Evolutionary conservation across 2,113 vertebrate species (phyloP).

Genomic region (Mormoops blainvillei): DNA sequence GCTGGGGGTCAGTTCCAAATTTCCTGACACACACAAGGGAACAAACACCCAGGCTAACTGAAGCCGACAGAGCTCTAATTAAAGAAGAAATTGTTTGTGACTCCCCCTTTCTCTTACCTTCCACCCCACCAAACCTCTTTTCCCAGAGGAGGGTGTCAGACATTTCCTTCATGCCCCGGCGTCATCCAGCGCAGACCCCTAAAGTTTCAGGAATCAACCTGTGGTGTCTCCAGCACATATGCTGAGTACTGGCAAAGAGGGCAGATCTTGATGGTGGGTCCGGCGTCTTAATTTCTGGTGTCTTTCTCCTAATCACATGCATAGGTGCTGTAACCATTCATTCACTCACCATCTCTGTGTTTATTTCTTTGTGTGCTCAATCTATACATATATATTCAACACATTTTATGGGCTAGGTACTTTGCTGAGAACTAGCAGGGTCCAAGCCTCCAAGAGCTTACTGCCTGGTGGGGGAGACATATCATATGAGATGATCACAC

Average conservation of each 20-base stretch:
- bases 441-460: background rate
- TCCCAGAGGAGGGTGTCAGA: constrained; percentile 23
- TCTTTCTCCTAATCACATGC: background rate
- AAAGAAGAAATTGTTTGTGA: constrained; percentile 74
- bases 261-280: background rate
- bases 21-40: constrained; percentile 77
- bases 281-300: background rate
- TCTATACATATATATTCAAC: background rate
- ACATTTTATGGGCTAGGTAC: background rate
- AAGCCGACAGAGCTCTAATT: constrained; percentile 77
- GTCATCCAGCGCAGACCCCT: background rate
- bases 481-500: background rate
- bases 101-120: constrained; percentile 12
- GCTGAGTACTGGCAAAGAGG: background rate
- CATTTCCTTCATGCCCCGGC: background rate
- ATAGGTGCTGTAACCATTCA: background rate
- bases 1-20: constrained; percentile 81
- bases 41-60: constrained; percentile 75
- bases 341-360: background rate
- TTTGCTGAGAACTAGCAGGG: background rate
- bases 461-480: background rate
- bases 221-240: accelerated
- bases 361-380: background rate
- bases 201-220: background rate
- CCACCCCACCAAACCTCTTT: background rate